These are phyloP conservation scores for Penaeus vannamei DNA, from an alignment of 1,140 invertebrate species.

Conservation along the genomic window DNA sequence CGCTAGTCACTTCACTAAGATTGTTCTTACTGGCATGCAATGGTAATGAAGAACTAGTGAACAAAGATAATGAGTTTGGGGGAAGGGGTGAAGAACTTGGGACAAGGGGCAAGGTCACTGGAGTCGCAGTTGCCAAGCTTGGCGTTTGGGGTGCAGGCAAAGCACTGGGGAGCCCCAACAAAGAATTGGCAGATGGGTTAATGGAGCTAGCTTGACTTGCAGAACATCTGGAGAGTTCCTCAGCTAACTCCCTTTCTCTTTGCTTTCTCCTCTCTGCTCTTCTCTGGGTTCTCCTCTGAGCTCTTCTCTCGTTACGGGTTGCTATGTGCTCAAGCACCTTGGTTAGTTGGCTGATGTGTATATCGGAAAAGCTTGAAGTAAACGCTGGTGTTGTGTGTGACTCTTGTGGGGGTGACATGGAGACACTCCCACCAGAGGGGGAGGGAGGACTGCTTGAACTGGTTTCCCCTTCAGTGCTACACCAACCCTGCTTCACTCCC, in stretches of 20 bases:
- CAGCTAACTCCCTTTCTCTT: constrained; percentile 44
- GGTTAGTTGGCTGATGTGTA: constrained; percentile 49
- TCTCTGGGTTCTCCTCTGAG: constrained; percentile 52
- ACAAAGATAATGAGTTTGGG: neutral
- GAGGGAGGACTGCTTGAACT: constrained; percentile 49
- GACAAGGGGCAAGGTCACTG: constrained; percentile 8
- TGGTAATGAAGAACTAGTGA: constrained; percentile 29
- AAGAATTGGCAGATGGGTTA: constrained; percentile 23
- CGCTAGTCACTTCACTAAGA: constrained; percentile 41
- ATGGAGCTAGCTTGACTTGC: neutral
- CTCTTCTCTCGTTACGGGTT: constrained; percentile 46
- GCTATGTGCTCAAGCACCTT: constrained; percentile 61
- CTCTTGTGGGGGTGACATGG: constrained; percentile 45
- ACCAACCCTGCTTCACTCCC: constrained; percentile 81
- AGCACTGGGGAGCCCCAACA: constrained; percentile 2
- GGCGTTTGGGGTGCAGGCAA: neutral
- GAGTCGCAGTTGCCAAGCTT: neutral
- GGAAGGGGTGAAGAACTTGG: neutral
- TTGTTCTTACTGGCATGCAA: constrained; percentile 45
- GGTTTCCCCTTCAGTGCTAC: constrained; percentile 38
- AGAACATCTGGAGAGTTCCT: constrained; percentile 22
- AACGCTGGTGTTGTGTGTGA: constrained; percentile 43
- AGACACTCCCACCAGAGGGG: constrained; percentile 40
- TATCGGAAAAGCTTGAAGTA: constrained; percentile 49
- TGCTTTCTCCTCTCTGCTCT: constrained; percentile 51